Conservation (phyloP, 2,113 vertebrate genomes). For the Benitochromis conjunctus region DNA sequence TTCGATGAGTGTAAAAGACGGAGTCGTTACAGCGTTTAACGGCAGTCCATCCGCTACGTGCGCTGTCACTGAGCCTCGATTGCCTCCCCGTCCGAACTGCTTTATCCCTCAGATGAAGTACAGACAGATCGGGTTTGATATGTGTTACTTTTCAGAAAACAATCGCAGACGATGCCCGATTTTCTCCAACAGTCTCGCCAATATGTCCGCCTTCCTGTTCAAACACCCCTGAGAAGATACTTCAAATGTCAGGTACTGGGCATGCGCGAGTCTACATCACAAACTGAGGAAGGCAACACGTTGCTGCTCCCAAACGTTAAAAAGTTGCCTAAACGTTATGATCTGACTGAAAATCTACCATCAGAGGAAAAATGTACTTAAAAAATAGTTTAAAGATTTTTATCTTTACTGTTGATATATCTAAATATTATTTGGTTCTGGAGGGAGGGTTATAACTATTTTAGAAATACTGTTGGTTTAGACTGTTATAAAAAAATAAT, state of each 20-base stretch:
- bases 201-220: constrained; percentile 97
- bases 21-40: constrained; percentile 40
- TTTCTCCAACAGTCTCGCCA: constrained; percentile 75
- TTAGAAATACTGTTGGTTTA: background rate
- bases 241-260: constrained; percentile 64
- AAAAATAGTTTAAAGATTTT: background rate
- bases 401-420: background rate
- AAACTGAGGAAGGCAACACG: constrained; percentile 12
- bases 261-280: constrained; percentile 60
- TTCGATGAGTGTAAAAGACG: constrained; percentile 62
- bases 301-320: constrained; percentile 4
- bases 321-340: background rate
- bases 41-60: constrained; percentile 6
- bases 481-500: background rate
- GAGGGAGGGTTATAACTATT: background rate
- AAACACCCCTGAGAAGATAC: constrained; percentile 73
- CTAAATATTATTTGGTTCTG: background rate
- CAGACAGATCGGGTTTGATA: background rate
- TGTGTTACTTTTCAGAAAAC: constrained; percentile 47
- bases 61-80: constrained; percentile 18
- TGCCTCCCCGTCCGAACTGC: background rate
- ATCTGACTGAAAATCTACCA: background rate
- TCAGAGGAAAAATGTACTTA: background rate
- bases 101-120: background rate
- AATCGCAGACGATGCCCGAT: constrained; percentile 66